A percentile compares a stretch with the other conserved stretches of the same genome.
Evolutionary conservation across 2,888 invertebrate genomes (phyloP).

Genomic region (Tineola bisselliella): DNA sequence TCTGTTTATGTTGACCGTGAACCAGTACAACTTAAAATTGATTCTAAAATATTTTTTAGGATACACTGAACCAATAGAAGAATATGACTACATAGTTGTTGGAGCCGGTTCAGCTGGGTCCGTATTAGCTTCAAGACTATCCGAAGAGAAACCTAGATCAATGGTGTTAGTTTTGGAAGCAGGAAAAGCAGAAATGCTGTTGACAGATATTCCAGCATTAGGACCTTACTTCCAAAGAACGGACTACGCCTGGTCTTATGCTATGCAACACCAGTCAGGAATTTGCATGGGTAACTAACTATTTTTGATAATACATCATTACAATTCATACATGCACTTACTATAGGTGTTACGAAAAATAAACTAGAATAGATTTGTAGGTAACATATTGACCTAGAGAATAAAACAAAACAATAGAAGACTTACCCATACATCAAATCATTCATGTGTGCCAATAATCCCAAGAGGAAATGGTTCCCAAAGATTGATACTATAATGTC

Average conservation of each 20-base stretch:
- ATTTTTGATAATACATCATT: no score
- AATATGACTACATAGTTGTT: slow-evolving; percentile 74
- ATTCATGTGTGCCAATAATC: no score
- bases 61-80: slow-evolving; percentile 35
- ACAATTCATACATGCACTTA: no score
- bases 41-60: no score
- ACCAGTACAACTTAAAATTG: no score
- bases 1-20: no score
- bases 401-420: no score
- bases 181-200: slow-evolving; percentile 52
- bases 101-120: slow-evolving; percentile 79
- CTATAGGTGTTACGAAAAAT: no score
- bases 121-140: slow-evolving; percentile 74
- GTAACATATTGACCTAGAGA: no score
- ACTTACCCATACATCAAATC: no score
- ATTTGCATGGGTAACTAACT: slow-evolving; percentile 66
- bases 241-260: slow-evolving; percentile 72
- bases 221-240: slow-evolving; percentile 67
- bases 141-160: slow-evolving; percentile 65
- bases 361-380: not conserved
- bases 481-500: no score
- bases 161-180: slow-evolving; percentile 75
- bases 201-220: slow-evolving; percentile 69
- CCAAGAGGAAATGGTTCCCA: no score
- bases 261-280: slow-evolving; percentile 67